A percentile compares a stretch with the other conserved stretches of the same genome.
These are phyloP conservation scores for Cardinalis cardinalis DNA, from an alignment of 2,113 vertebrate genomes.

Conservation along the genomic window DNA sequence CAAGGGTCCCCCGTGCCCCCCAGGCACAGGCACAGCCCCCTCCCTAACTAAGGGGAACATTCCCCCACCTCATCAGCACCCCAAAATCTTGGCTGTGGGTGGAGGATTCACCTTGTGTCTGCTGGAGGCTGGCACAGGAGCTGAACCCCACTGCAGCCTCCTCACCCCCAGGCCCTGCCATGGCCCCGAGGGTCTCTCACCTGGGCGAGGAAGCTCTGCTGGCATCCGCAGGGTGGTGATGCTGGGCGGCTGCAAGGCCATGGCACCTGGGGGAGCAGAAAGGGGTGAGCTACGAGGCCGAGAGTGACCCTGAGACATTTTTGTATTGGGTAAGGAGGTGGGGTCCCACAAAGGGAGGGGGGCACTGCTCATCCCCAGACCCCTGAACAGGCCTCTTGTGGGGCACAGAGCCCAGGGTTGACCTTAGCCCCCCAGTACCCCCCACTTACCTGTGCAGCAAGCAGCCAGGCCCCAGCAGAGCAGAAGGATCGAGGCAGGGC, in stretches of 20 bases:
- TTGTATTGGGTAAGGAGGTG: neutral
- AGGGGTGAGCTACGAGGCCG: rapidly evolving
- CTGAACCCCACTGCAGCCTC: neutral
- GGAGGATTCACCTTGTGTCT: neutral
- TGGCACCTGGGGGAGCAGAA: neutral
- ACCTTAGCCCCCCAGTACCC: neutral
- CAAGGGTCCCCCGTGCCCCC: too few species aligned
- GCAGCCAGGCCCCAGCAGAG: neutral
- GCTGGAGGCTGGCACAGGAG: neutral
- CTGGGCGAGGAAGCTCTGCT: neutral
- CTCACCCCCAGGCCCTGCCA: neutral
- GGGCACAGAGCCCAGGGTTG: rapidly evolving
- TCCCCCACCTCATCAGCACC: neutral
- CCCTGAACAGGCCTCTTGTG: neutral
- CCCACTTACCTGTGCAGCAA: neutral
- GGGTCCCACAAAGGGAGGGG: rapidly evolving
- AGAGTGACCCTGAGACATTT: neutral
- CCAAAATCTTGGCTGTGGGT: rapidly evolving
- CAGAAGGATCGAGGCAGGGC: neutral
- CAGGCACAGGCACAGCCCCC: neutral
- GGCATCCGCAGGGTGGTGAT: neutral
- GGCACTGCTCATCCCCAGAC: neutral
- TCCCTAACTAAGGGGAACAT: neutral
- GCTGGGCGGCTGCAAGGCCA: neutral
- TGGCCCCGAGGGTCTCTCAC: neutral